Percentiles rank a stretch among this genome's conserved stretches.
Conservation (phyloP, 1,140 invertebrate species). For the Nomia melanderi region DNA sequence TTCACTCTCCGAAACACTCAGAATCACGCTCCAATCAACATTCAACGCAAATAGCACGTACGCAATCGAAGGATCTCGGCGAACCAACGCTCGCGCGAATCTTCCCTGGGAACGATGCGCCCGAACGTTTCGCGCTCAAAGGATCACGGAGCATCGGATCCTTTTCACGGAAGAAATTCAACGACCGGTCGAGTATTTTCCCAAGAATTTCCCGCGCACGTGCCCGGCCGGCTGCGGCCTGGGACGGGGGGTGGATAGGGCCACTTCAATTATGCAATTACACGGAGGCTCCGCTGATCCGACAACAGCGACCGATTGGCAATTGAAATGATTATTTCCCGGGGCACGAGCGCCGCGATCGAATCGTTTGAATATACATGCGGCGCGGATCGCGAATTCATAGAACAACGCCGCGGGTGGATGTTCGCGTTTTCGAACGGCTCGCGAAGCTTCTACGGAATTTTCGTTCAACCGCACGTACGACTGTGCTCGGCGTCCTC, state of each 20-base stretch:
- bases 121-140: neutral
- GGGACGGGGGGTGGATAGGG: too few species aligned
- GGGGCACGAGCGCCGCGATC: neutral
- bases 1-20: too few species aligned
- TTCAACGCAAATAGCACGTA: neutral
- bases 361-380: conserved; percentile 22
- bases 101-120: neutral
- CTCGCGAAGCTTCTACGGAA: conserved; percentile 8
- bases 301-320: conserved; percentile 8
- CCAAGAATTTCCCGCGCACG: neutral
- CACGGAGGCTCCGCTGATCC: neutral
- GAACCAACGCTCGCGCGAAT: neutral
- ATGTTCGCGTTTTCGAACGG: conserved; percentile 13
- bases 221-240: neutral
- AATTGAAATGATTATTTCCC: conserved; percentile 29
- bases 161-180: neutral
- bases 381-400: conserved; percentile 4
- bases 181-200: neutral
- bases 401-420: neutral
- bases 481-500: neutral
- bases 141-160: neutral
- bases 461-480: neutral
- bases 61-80: neutral
- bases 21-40: too few species aligned
- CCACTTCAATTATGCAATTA: neutral